Conservation (phyloP, 2,888 invertebrate genomes). For the Blastobasis lacticolella region DNA sequence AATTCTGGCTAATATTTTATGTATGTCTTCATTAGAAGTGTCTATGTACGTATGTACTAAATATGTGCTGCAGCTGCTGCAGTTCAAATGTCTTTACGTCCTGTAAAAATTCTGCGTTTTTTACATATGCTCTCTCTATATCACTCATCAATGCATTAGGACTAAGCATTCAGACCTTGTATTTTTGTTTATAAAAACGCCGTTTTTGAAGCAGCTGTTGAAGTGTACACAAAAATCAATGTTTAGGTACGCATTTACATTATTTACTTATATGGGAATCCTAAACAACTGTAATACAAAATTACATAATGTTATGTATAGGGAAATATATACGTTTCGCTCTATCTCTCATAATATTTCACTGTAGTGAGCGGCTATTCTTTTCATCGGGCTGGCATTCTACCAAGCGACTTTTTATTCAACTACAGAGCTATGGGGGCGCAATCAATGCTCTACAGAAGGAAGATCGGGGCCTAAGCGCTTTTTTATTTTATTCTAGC, state of each 20-base stretch:
- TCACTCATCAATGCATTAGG: no score
- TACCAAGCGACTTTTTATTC: constrained; percentile 65
- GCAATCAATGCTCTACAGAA: constrained; percentile 61
- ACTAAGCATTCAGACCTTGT: background rate
- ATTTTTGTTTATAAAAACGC: background rate
- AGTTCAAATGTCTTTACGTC: no score
- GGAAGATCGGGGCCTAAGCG: constrained; percentile 45
- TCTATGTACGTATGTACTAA: no score
- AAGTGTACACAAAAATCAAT: constrained; percentile 29
- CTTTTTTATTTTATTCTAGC: constrained; percentile 41
- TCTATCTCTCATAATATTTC: constrained; percentile 45
- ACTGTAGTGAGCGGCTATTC: constrained; percentile 45
- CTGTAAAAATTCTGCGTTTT: no score
- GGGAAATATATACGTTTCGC: background rate
- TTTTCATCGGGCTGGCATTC: constrained; percentile 62
- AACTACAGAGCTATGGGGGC: constrained; percentile 51
- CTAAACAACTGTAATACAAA: no score
- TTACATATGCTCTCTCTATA: no score
- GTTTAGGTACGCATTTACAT: no score
- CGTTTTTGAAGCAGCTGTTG: constrained; percentile 6
- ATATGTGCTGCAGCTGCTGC: no score
- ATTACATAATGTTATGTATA: background rate
- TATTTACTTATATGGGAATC: no score
- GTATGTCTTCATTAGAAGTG: no score
- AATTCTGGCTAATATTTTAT: no score